Conservation (phyloP, 2,113 vertebrate genomes). For the Muntiacus muntjak region DNA sequence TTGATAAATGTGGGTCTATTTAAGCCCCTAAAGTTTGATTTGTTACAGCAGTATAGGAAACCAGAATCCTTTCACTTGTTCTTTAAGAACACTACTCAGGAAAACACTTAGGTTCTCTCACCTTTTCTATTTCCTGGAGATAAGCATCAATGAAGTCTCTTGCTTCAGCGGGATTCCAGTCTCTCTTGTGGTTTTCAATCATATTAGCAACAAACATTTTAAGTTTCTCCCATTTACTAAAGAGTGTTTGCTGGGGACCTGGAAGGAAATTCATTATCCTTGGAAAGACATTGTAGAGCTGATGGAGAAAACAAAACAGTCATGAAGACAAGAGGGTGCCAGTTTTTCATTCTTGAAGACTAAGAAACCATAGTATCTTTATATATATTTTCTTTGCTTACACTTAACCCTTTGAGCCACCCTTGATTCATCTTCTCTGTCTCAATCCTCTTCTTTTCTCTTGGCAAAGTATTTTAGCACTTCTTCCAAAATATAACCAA, state of each 20-base stretch:
- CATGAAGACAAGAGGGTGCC: not conserved
- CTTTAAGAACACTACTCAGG: not conserved
- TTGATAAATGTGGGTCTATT: no score
- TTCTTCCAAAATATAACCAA: not conserved
- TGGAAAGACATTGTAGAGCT: constrained; percentile 78
- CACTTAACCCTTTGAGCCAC: not conserved
- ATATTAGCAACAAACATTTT: constrained; percentile 60
- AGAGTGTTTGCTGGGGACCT: constrained; percentile 68
- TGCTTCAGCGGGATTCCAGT: constrained; percentile 77
- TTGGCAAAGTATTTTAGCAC: not conserved
- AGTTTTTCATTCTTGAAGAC: not conserved
- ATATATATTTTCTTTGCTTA: not conserved
- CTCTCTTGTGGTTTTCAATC: constrained; percentile 80
- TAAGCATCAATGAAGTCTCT: constrained; percentile 88
- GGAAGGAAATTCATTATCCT: not conserved
- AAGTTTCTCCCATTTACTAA: constrained; percentile 27
- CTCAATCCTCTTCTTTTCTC: not conserved
- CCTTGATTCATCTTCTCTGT: not conserved
- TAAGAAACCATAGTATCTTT: not conserved
- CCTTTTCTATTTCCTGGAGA: constrained; percentile 86
- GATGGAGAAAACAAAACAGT: not conserved
- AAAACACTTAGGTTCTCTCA: constrained; percentile 4
- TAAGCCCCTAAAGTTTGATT: not conserved
- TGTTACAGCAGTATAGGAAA: not conserved
- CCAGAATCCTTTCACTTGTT: not conserved